These are phyloP conservation scores for Nomada ferruginata DNA, from an alignment of 2,888 invertebrate genomes.

Conservation along the genomic window DNA sequence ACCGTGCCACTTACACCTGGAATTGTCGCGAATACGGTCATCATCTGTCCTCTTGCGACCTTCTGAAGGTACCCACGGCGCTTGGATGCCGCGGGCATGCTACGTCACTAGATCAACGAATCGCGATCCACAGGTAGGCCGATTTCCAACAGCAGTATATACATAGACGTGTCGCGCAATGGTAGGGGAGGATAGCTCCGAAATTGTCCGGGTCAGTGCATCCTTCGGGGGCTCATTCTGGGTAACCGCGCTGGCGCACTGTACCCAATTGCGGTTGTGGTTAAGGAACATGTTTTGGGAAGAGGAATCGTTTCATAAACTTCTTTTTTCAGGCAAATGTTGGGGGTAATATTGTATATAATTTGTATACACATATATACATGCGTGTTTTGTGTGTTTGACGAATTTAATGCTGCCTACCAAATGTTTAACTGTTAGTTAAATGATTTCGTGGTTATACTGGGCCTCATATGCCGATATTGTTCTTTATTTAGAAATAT, in stretches of 20 bases:
- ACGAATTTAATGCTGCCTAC: too few species aligned
- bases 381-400: too few species aligned
- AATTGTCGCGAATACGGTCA: slow-evolving; percentile 80
- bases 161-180: not conserved
- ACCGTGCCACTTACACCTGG: slow-evolving; percentile 73
- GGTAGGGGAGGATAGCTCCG: slow-evolving; percentile 31
- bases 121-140: slow-evolving; percentile 80
- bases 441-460: too few species aligned
- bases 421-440: too few species aligned
- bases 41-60: slow-evolving; percentile 80
- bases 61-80: slow-evolving; percentile 79
- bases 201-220: slow-evolving; percentile 63
- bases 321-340: not conserved
- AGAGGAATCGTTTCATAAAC: not conserved
- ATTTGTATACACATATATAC: too few species aligned
- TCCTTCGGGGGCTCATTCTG: slow-evolving; percentile 53
- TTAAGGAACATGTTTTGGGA: not conserved
- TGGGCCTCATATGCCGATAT: too few species aligned
- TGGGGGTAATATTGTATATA: not conserved
- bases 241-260: slow-evolving; percentile 57
- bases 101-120: slow-evolving; percentile 73
- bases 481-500: too few species aligned
- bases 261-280: not conserved
- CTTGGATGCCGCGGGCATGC: slow-evolving; percentile 72
- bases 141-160: slow-evolving; percentile 23